Evolutionary conservation across 1,140 invertebrate species (phyloP).

Genomic region (Dreissena polymorpha): DNA sequence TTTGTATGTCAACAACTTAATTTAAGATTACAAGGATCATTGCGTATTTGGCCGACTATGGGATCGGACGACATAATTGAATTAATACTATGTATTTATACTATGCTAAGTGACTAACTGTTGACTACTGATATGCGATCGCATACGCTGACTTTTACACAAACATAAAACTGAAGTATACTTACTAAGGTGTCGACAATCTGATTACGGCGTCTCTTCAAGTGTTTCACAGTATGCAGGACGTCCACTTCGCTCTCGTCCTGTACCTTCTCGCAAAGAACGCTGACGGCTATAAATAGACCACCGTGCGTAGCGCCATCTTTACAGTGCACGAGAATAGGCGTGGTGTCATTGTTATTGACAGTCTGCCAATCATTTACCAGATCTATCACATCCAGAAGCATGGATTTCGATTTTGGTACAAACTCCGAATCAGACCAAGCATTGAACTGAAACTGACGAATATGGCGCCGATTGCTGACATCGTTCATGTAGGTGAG

Average conservation of each 20-base stretch:
- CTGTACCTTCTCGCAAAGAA: slow-evolving; percentile 72
- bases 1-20: too few species aligned
- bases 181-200: slow-evolving; percentile 75
- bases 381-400: slow-evolving; percentile 71
- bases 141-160: too few species aligned
- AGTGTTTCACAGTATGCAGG: slow-evolving; percentile 76
- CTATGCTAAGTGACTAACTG: too few species aligned
- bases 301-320: slow-evolving; percentile 78
- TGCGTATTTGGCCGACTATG: too few species aligned
- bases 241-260: slow-evolving; percentile 74
- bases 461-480: slow-evolving; percentile 61
- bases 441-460: slow-evolving; percentile 76
- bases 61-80: too few species aligned
- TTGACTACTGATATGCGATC: too few species aligned
- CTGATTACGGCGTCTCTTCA: slow-evolving; percentile 72
- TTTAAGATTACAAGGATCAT: too few species aligned
- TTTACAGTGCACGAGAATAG: slow-evolving; percentile 74
- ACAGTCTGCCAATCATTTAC: slow-evolving; percentile 71
- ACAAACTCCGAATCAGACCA: slow-evolving; percentile 72
- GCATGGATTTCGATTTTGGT: slow-evolving; percentile 72
- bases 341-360: slow-evolving; percentile 61
- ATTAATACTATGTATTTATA: too few species aligned
- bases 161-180: background rate
- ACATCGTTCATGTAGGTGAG: slow-evolving; percentile 62
- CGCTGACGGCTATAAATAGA: slow-evolving; percentile 68